A percentile compares a stretch with the other conserved stretches of the same genome.
phyloP scores from a whole-genome alignment of 2,797 vertebrate species.

The Varecia variegata region DNA sequence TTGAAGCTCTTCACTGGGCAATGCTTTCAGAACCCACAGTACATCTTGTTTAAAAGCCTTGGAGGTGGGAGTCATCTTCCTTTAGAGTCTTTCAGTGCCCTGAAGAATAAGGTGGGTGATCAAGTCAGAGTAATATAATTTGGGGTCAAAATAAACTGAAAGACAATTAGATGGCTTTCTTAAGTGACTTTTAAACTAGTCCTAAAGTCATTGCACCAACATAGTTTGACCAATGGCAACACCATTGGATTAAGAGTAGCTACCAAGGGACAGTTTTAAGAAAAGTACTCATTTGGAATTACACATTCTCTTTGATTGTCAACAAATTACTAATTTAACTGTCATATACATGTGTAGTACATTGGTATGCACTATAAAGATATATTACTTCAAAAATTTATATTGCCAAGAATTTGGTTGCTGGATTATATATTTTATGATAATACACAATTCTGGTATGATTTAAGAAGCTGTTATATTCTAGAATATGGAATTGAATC shows the following conservation, averaged over 20 bases:
- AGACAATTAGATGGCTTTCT: slow-evolving; percentile 18
- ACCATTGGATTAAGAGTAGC: neutral
- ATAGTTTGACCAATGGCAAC: neutral
- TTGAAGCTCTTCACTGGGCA: neutral
- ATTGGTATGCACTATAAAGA: neutral
- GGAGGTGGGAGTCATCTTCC: neutral
- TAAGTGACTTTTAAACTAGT: slow-evolving; percentile 36
- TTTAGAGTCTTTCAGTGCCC: neutral
- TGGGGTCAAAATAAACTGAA: slow-evolving; percentile 36
- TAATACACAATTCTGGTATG: neutral
- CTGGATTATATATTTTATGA: slow-evolving; percentile 19
- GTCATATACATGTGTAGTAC: neutral
- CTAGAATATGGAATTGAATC: neutral
- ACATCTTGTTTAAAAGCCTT: slow-evolving; percentile 38
- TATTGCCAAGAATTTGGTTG: slow-evolving; percentile 37
- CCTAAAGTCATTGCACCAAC: neutral
- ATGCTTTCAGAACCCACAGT: slow-evolving; percentile 7
- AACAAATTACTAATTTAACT: slow-evolving; percentile 31
- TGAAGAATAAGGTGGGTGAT: neutral
- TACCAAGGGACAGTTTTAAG: slow-evolving; percentile 24
- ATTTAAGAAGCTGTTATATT: slow-evolving; percentile 35
- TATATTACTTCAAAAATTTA: neutral
- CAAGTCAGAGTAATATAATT: neutral
- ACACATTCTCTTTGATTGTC: slow-evolving; percentile 24
- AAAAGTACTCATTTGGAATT: slow-evolving; percentile 5